Conservation (phyloP, 2,797 vertebrate genomes). For the Gambusia yucatana region DNA sequence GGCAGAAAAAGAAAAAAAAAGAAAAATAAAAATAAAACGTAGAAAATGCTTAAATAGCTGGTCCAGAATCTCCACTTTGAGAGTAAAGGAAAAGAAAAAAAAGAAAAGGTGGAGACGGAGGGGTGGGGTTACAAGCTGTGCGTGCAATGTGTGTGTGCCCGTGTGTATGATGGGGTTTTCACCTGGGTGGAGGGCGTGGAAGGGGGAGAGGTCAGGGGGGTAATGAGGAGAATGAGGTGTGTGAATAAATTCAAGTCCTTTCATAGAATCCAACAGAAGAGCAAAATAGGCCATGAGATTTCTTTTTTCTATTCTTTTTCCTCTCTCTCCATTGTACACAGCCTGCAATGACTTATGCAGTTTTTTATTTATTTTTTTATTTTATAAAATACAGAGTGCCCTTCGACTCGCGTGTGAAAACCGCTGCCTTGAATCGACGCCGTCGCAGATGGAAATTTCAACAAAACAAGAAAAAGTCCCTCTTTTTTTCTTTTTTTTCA, state of each 20-base stretch:
- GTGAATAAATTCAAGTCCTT: conserved; percentile 83
- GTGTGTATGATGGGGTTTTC: conserved; percentile 59
- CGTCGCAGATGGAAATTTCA: conserved; percentile 55
- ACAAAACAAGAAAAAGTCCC: conserved; percentile 67
- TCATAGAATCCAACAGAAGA: conserved; percentile 88
- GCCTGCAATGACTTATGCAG: conserved; percentile 85
- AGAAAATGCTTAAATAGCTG: conserved; percentile 84
- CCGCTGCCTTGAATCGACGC: conserved; percentile 66
- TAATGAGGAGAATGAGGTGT: conserved; percentile 51
- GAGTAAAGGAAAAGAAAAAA: conserved; percentile 47
- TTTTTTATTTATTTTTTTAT: conserved; percentile 75
- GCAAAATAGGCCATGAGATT: conserved; percentile 78
- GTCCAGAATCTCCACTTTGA: conserved; percentile 78
- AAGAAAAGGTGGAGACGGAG: conserved; percentile 31
- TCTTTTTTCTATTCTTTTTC: background rate
- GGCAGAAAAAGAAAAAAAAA: conserved; percentile 52
- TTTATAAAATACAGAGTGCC: conserved; percentile 82
- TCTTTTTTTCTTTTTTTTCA: too few species aligned
- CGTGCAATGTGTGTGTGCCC: conserved; percentile 46
- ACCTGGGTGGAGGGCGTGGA: conserved; percentile 54
- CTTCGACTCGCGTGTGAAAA: conserved; percentile 55
- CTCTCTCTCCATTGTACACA: conserved; percentile 67
- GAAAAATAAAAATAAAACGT: conserved; percentile 74
- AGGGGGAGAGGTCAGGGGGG: conserved; percentile 20
- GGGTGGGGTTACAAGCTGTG: conserved; percentile 68